Percentiles rank a stretch among this genome's conserved stretches.
These are phyloP conservation scores for Beaufortia kweichowensis DNA, from an alignment of 2,113 vertebrate genomes.

Conservation along the genomic window DNA sequence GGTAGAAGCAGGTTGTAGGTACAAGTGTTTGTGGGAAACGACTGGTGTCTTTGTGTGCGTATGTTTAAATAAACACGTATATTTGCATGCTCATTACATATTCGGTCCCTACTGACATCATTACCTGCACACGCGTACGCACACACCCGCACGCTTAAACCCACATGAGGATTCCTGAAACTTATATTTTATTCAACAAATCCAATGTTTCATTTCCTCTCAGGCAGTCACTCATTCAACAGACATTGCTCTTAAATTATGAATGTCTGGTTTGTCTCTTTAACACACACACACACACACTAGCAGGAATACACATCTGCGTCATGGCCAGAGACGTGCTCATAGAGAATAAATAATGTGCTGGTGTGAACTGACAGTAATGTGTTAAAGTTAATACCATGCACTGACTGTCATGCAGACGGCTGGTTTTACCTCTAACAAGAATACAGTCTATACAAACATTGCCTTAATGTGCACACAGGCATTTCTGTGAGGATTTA, in stretches of 20 bases:
- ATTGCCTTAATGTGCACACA: conserved; percentile 9
- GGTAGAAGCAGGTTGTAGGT: background rate
- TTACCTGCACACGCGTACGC: conserved; percentile 58
- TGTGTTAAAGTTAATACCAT: conserved; percentile 45
- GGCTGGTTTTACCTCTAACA: conserved; percentile 25
- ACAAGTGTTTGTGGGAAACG: background rate
- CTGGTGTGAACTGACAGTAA: conserved; percentile 48
- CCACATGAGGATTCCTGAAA: conserved; percentile 57
- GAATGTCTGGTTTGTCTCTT: conserved; percentile 39
- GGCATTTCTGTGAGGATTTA: background rate
- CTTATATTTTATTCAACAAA: conserved; percentile 63
- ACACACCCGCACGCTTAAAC: conserved; percentile 48
- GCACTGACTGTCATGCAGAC: conserved; percentile 21
- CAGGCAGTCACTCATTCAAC: conserved; percentile 60
- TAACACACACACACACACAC: conserved; percentile 21
- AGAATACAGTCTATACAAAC: background rate
- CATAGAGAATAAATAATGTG: conserved; percentile 51
- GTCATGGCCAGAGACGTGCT: conserved; percentile 49
- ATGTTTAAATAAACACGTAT: conserved; percentile 50
- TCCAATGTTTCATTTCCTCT: conserved; percentile 66
- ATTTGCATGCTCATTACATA: conserved; percentile 58
- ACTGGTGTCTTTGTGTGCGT: background rate
- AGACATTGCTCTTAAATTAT: conserved; percentile 49
- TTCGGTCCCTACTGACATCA: conserved; percentile 67
- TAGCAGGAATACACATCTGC: conserved; percentile 19